Base-by-base conservation (phyloP, 1,140 invertebrate genomes). In the Portunus trituberculatus region DNA sequence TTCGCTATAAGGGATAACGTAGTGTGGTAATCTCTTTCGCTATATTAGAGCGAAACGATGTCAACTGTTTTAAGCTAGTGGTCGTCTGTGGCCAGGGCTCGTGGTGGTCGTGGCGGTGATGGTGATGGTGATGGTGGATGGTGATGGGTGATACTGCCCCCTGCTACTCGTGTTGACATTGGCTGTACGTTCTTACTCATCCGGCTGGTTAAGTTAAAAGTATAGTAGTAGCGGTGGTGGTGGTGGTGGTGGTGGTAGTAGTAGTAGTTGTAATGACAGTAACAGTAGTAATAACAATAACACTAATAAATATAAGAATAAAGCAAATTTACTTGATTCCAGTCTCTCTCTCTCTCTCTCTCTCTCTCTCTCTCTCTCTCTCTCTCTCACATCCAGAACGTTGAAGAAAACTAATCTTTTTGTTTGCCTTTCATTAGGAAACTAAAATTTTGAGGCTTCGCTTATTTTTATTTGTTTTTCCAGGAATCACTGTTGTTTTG, bases 311-410 rank as follows among this genome's bases (percentile, higher is more conserved):
- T 2, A 76, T 76, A 76, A 76, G 0, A 76, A 76, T 76, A 76
- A 76, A 76, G 4, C 1, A 76, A 1, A 76, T 20, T 76, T 20
- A 76, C 39, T 2, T 39, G 52, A 59, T 59, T 59, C 52, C 83
- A 7, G 4, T 86, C 83, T 86, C 83, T 86, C 83, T 86, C 83
- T 86, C 83, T 86, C 83, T 86, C 83, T 86, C 83, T 86, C 83
- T 86, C 83, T 86, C 83, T 86, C 83, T 86, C 83, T 86, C 83
- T 86, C 83, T 86, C 83, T 86, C 83, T 86, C 83, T 86, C 83
- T 86, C 32, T 86, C 28, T 4, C 25, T 3, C 8, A 10, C 20
- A n/a, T 29, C 20, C 76, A 83, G 7, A 83, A 25, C 25, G 28
- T 6, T 28, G 14, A 86, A 86, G 28, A 39, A 86, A 14, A 86